Evolutionary conservation across 2,797 vertebrate genomes (phyloP).

Genomic region (Psittacula echo): DNA sequence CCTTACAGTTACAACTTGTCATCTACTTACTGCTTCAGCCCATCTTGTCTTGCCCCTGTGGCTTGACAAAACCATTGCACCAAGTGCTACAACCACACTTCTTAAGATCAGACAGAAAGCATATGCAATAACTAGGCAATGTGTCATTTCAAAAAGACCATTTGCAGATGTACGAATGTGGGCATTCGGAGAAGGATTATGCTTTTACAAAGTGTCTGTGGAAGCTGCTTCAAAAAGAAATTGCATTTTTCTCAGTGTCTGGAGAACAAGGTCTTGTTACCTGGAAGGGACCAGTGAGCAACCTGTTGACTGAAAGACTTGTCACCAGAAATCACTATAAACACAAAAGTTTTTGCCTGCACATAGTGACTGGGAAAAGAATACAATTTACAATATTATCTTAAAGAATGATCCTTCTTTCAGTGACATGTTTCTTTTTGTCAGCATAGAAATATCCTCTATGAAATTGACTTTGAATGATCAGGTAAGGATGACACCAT

Average conservation of each 20-base stretch:
- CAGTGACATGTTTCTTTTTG: not conserved
- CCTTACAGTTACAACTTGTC: not conserved
- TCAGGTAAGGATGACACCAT: not conserved
- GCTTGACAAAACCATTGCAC: not conserved
- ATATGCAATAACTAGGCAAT: not conserved
- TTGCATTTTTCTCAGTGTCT: not conserved
- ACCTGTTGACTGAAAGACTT: not conserved
- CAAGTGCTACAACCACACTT: not conserved
- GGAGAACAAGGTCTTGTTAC: not conserved
- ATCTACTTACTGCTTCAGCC: not conserved
- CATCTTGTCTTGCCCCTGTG: not conserved
- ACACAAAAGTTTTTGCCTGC: not conserved
- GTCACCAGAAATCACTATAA: not conserved
- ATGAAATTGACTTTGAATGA: not conserved
- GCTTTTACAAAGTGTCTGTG: not conserved
- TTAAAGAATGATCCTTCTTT: not conserved
- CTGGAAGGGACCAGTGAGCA: not conserved
- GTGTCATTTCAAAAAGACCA: not conserved
- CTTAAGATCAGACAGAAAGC: not conserved
- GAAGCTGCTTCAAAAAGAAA: not conserved
- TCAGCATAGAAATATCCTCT: not conserved
- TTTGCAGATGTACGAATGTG: not conserved
- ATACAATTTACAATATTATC: not conserved
- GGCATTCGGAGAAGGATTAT: not conserved
- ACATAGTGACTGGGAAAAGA: not conserved